These are phyloP conservation scores for Subacronicta megacephala DNA, from an alignment of 2,888 invertebrate species.

Conservation along the genomic window DNA sequence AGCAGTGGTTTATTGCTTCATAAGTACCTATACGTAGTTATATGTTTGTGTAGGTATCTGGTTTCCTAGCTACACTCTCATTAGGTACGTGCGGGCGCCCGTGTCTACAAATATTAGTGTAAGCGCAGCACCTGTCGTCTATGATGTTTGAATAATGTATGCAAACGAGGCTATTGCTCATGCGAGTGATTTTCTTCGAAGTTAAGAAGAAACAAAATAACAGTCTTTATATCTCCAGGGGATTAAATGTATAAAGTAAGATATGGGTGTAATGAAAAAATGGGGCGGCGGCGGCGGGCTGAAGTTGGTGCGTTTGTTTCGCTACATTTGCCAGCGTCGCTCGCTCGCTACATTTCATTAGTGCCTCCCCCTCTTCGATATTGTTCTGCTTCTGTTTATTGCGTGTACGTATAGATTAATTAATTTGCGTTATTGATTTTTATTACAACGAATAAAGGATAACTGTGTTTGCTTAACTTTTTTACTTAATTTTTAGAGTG, in stretches of 20 bases:
- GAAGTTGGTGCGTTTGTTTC: constrained; percentile 79
- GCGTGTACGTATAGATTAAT: constrained; percentile 78
- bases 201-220: constrained; percentile 35
- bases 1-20: constrained; percentile 14
- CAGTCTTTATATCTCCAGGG: constrained; percentile 23
- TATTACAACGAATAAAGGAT: constrained; percentile 59
- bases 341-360: constrained; percentile 85
- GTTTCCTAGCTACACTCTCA: constrained; percentile 34
- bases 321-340: constrained; percentile 80
- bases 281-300: constrained; percentile 46
- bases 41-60: constrained; percentile 5
- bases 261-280: constrained; percentile 58
- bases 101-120: constrained; percentile 35
- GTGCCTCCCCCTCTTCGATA: constrained; percentile 73
- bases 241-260: constrained; percentile 54
- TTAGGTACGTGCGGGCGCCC: constrained; percentile 26
- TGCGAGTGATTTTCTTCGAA: constrained; percentile 33
- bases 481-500: constrained; percentile 34
- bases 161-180: constrained; percentile 37
- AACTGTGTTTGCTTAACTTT: constrained; percentile 31
- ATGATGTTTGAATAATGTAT: constrained; percentile 42
- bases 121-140: constrained; percentile 40
- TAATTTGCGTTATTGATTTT: constrained; percentile 79
- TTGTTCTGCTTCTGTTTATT: constrained; percentile 77
- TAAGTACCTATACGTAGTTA: constrained; percentile 7